phyloP scores from a whole-genome alignment of 2,113 vertebrate species.

The Amia ocellicauda region DNA sequence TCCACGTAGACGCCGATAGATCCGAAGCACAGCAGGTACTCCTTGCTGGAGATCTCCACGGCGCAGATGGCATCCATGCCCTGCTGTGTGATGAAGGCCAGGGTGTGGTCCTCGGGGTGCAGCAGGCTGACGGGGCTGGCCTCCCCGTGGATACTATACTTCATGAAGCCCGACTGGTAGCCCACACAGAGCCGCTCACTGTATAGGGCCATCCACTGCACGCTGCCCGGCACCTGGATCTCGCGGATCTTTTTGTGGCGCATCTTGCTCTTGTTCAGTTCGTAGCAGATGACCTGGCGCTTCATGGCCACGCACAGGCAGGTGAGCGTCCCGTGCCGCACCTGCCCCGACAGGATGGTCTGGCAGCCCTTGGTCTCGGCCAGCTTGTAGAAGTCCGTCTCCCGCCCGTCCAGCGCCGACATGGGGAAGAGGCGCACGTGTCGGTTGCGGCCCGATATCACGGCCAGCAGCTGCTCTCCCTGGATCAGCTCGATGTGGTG shows the following conservation, averaged over 20 bases:
- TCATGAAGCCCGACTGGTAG: constrained; percentile 87
- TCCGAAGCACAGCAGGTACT: constrained; percentile 96
- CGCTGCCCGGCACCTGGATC: constrained; percentile 81
- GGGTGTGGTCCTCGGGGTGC: constrained; percentile 88
- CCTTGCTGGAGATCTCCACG: constrained; percentile 93
- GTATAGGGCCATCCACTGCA: constrained; percentile 96
- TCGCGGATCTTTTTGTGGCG: constrained; percentile 90
- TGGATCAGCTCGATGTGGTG: constrained; percentile 91
- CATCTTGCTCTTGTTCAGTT: constrained; percentile 88
- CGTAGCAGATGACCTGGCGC: constrained; percentile 89
- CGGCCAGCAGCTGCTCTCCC: constrained; percentile 87
- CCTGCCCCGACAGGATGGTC: constrained; percentile 77
- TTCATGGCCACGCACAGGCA: constrained; percentile 96
- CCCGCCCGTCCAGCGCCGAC: constrained; percentile 84
- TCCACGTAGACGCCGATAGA: constrained; percentile 92
- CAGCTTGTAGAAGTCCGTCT: constrained; percentile 88
- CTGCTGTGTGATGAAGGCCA: constrained; percentile 88
- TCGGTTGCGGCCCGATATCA: constrained; percentile 95
- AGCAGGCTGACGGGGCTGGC: constrained; percentile 76
- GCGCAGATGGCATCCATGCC: constrained; percentile 87
- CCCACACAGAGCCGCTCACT: constrained; percentile 89
- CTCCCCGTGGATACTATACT: constrained; percentile 83
- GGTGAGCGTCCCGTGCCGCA: constrained; percentile 76
- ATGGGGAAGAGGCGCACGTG: constrained; percentile 91
- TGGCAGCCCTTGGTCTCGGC: constrained; percentile 93